phyloP scores from a whole-genome alignment of 92 coral and sea anemone species.

The Parazoanthus atlanticus region DNA sequence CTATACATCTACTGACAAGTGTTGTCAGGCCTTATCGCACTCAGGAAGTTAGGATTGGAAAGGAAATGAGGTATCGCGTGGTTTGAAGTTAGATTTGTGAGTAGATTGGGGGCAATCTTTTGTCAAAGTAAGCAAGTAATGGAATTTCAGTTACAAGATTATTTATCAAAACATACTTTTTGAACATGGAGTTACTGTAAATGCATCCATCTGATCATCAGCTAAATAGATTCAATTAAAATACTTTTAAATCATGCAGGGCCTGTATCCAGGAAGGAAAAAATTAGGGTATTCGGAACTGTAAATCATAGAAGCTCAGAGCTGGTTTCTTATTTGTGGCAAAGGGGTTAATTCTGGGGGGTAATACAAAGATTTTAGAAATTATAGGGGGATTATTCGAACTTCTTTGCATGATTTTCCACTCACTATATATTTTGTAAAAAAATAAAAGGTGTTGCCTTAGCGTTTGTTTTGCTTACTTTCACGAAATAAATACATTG shows the following conservation, averaged over 20 bases:
- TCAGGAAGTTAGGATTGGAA: conserved; percentile 24
- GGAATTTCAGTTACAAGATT: conserved; percentile 1
- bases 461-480: neutral
- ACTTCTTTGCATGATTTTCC: neutral
- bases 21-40: conserved; percentile 22
- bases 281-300: neutral
- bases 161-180: neutral
- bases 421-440: neutral
- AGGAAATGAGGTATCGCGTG: conserved; percentile 19
- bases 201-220: too few relatives aligned
- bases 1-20: conserved; percentile 16
- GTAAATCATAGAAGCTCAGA: neutral
- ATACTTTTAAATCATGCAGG: too few relatives aligned
- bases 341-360: too few relatives aligned
- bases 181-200: neutral
- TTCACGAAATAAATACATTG: too few relatives aligned
- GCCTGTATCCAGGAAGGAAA: neutral
- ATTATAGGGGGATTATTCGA: neutral
- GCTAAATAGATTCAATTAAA: neutral
- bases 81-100: conserved; percentile 5
- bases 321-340: too few relatives aligned
- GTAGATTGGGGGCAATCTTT: conserved; percentile 3
- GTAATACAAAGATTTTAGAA: neutral
- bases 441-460: neutral
- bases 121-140: neutral